Percentiles rank a stretch among this genome's conserved stretches.
Evolutionary conservation across 2,113 vertebrate species (phyloP).

Genomic region (Murina feae): DNA sequence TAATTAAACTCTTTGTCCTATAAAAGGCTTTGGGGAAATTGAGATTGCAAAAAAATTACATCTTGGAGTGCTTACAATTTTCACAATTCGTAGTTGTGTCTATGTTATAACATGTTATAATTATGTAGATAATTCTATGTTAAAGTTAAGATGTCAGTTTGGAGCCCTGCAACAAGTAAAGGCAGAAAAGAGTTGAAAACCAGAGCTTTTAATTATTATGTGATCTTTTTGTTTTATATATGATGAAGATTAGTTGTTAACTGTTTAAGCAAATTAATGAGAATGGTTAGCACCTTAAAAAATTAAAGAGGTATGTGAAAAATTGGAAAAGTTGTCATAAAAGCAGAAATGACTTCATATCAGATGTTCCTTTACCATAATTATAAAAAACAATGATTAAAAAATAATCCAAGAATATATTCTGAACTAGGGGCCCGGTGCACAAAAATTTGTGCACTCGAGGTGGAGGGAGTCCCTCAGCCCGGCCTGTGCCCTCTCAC

Average conservation of each 20-base stretch:
- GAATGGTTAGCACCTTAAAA: neutral
- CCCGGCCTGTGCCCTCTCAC: too few species aligned
- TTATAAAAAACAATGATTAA: neutral
- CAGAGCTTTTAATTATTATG: neutral
- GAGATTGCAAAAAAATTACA: neutral
- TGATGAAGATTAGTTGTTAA: neutral
- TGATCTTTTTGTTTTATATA: neutral
- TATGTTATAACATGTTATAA: neutral
- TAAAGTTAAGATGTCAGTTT: neutral
- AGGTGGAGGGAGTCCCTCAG: too few species aligned
- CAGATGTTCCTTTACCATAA: neutral
- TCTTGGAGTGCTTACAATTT: neutral
- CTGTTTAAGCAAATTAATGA: neutral
- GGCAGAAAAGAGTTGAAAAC: neutral
- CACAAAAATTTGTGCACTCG: too few species aligned
- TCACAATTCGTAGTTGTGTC: neutral
- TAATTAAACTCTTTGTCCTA: slow-evolving; percentile 31
- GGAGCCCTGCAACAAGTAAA: neutral
- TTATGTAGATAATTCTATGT: neutral
- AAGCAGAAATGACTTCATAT: neutral
- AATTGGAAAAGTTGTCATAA: neutral
- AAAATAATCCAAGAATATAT: neutral
- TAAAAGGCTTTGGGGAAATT: neutral
- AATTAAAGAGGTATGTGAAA: neutral
- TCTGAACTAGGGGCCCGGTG: too few species aligned